Evolutionary conservation across 2,797 vertebrate species (phyloP).

Genomic region (Cuculus canorus): DNA sequence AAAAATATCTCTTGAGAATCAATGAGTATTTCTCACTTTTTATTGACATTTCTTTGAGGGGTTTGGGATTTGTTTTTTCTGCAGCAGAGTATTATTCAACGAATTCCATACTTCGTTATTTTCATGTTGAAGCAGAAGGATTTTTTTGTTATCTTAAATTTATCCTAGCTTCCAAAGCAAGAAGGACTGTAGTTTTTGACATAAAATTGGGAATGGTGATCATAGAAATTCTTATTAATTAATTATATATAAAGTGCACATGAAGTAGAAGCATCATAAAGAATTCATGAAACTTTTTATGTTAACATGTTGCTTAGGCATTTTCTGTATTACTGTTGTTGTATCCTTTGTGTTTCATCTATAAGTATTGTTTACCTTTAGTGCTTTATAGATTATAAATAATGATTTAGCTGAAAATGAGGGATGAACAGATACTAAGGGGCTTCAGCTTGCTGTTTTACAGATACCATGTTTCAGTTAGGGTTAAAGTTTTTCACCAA

Average conservation of each 20-base stretch:
- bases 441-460: not conserved
- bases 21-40: not conserved
- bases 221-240: not conserved
- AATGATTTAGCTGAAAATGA: not conserved
- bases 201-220: not conserved
- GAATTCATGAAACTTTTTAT: not conserved
- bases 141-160: not conserved
- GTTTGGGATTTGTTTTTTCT: not conserved
- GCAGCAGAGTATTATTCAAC: not conserved
- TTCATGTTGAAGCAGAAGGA: not conserved
- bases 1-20: not conserved
- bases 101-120: not conserved
- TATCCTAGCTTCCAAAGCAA: not conserved
- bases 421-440: not conserved
- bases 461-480: not conserved
- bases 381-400: not conserved
- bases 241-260: not conserved
- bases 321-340: not conserved
- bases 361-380: not conserved
- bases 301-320: not conserved
- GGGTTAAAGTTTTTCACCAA: not conserved
- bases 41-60: not conserved
- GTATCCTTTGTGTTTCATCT: not conserved
- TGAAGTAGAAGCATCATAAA: not conserved
- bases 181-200: not conserved